These are phyloP conservation scores for Kobus ellipsiprymnus DNA, from an alignment of 2,113 vertebrate genomes.

Conservation along the genomic window DNA sequence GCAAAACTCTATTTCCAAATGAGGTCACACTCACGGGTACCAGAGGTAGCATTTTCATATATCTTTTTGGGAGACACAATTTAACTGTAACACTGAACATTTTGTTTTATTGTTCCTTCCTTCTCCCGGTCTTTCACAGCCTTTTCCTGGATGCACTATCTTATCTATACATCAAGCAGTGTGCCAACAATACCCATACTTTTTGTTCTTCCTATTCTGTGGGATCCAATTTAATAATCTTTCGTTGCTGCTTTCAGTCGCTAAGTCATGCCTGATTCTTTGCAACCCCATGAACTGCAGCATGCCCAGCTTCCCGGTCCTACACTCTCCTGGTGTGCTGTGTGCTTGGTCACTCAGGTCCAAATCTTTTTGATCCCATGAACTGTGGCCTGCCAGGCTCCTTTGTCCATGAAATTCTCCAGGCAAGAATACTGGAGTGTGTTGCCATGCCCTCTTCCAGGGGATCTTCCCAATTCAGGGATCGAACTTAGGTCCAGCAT, in stretches of 20 bases:
- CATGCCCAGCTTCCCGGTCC: background rate
- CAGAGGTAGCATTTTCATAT: background rate
- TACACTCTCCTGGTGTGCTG: background rate
- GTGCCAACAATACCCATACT: background rate
- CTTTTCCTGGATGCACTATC: background rate
- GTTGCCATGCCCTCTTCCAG: background rate
- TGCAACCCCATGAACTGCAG: background rate
- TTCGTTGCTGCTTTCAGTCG: accelerated
- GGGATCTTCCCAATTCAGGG: background rate
- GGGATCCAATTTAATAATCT: background rate
- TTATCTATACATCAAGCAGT: background rate
- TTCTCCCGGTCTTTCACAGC: background rate
- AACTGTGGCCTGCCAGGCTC: background rate
- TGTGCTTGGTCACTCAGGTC: background rate
- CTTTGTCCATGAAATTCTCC: background rate
- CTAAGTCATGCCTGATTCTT: background rate
- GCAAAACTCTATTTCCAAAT: background rate
- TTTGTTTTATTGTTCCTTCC: background rate
- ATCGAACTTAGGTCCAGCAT: background rate
- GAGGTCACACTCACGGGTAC: background rate
- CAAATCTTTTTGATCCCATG: background rate
- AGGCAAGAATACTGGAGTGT: background rate
- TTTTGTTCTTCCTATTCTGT: background rate
- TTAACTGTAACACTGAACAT: background rate
- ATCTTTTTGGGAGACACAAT: background rate